Base-by-base conservation (phyloP, 2,113 vertebrate genomes). In the Anarrhichthys ocellatus region DNA sequence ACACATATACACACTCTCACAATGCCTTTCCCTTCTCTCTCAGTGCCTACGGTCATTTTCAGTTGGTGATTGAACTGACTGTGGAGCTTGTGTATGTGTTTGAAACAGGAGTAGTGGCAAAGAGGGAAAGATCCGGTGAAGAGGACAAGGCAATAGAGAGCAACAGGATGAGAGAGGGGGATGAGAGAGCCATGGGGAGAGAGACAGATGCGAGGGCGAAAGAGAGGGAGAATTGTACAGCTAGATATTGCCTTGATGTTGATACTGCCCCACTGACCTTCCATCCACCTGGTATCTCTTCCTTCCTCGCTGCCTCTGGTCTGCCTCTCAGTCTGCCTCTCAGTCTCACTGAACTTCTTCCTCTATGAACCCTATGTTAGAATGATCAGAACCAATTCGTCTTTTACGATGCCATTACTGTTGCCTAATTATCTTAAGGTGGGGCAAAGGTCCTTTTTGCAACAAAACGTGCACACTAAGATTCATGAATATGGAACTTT, bases 11-110 rank as follows among this genome's bases (percentile, higher is more conserved):
- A 71, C 73, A 54, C 40, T 73, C 44, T 10, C 80, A 90, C 91
- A 84, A 85, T 85, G 78, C 76, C 62, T 85, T 74, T 79, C 83
- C 83, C 79, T 87, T 73, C 75, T 88, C 54, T 83, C 66, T 67
- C 77, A 83, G 62, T 67, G 89, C 87, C 90, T 67, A 80, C 77
- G 87, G 91, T 93, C 82, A 90, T 92, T 91, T 87, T 87, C 82
- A 87, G 86, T 63, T 76, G 76, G 77, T 90, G 89, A 92, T 83
- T 89, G 88, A 91, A 89, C 80, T 54, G 76, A 79, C 78, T 91
- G 61, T 83, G 73, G 48, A 67, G 82, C 78, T 70, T n/a, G 77
- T 72, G 76, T 74, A 34, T 65, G 59, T 42, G 76, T 78, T 77
- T 88, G 85, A 88, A 89, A 80, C 71, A 84, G 72, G 63, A 87